phyloP scores from a whole-genome alignment of 1,140 invertebrate genomes.

The Musca vetustissima region DNA sequence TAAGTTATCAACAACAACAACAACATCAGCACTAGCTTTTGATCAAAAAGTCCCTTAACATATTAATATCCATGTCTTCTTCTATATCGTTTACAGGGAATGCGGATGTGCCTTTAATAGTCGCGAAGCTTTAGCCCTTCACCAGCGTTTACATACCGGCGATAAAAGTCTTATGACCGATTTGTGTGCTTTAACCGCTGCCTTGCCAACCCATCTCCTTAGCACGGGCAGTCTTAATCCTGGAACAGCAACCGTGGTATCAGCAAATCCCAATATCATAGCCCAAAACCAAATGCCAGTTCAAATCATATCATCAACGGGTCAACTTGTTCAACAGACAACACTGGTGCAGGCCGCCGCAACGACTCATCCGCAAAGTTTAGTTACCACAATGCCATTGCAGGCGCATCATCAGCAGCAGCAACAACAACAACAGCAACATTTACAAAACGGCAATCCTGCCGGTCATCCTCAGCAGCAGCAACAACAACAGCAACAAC shows the following conservation, averaged over 20 bases:
- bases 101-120: constrained; percentile 68
- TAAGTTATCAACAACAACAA: constrained; percentile 31
- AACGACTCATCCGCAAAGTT: constrained; percentile 50
- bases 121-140: constrained; percentile 74
- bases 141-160: constrained; percentile 79
- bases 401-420: constrained; percentile 35
- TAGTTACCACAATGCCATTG: constrained; percentile 48
- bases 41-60: too few relatives aligned
- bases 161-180: constrained; percentile 83
- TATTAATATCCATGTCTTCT: not conserved
- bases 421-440: constrained; percentile 35
- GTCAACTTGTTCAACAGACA: constrained; percentile 54
- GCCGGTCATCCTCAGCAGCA: constrained; percentile 35
- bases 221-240: constrained; percentile 60
- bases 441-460: constrained; percentile 29
- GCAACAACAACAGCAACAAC: constrained; percentile 38
- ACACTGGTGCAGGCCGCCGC: constrained; percentile 54
- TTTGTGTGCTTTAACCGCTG: constrained; percentile 77
- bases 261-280: constrained; percentile 52
- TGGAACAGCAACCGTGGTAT: constrained; percentile 45
- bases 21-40: not conserved
- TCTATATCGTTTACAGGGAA: constrained; percentile 57
- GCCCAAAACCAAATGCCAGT: constrained; percentile 52
- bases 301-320: constrained; percentile 55
- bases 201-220: constrained; percentile 67